A percentile compares a stretch with the other conserved stretches of the same genome.
These are phyloP conservation scores for Petrocephalus zakoni DNA, from an alignment of 2,113 vertebrate genomes.

Conservation along the genomic window DNA sequence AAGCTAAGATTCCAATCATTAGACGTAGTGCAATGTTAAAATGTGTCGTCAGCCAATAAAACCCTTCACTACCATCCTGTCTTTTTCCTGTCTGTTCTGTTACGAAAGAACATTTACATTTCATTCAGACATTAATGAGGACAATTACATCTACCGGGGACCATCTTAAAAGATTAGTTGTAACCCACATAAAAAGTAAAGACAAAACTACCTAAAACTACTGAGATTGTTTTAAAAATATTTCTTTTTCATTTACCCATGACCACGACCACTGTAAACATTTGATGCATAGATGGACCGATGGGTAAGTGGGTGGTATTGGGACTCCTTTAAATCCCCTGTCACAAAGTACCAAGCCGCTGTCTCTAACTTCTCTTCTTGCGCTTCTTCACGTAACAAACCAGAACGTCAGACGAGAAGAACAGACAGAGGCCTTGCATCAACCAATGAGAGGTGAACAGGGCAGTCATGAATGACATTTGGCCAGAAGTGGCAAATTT, in stretches of 20 bases:
- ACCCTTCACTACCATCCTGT: neutral
- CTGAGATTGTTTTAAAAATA: neutral
- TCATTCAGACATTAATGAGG: neutral
- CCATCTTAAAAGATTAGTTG: neutral
- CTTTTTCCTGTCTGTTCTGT: conserved; percentile 2
- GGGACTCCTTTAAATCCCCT: neutral
- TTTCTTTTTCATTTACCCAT: neutral
- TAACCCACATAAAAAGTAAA: neutral
- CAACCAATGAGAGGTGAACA: neutral
- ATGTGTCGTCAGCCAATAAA: conserved; percentile 12
- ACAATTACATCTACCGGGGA: too few species aligned
- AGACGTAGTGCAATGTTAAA: conserved; percentile 4
- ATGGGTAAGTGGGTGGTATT: neutral
- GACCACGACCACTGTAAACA: neutral
- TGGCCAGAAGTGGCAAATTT: neutral
- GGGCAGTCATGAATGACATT: neutral
- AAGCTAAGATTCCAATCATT: neutral
- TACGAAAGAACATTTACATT: neutral
- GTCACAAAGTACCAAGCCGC: neutral
- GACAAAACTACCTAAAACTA: neutral
- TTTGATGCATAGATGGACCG: neutral
- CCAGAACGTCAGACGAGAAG: neutral
- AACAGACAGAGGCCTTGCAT: neutral
- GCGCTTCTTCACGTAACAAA: neutral
- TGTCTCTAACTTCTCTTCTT: neutral